phyloP scores from a whole-genome alignment of 2,888 invertebrate species.

The Cantharis flavilabris region DNA sequence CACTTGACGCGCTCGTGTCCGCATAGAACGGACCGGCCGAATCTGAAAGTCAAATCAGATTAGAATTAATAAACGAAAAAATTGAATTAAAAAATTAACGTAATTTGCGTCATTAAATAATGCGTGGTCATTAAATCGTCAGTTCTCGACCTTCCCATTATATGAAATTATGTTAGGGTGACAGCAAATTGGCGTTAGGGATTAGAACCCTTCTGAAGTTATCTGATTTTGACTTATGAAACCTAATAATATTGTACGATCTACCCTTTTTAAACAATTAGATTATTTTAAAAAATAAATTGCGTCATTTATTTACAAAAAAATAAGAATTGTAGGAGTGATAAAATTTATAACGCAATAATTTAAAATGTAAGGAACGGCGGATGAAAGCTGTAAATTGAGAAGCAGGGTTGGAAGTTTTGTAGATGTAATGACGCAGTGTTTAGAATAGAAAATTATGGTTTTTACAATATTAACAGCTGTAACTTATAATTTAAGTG shows the following conservation, averaged over 20 bases:
- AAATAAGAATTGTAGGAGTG: background rate
- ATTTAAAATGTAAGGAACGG: background rate
- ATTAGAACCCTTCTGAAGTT: constrained; percentile 10
- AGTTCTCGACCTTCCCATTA: constrained; percentile 14
- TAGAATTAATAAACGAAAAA: background rate
- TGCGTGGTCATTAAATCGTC: constrained; percentile 14
- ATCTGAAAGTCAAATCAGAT: background rate
- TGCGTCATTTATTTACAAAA: background rate
- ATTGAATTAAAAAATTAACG: constrained; percentile 8
- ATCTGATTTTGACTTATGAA: constrained; percentile 2
- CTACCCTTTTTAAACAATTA: background rate
- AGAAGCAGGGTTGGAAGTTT: background rate
- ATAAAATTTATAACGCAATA: background rate
- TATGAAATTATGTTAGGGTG: constrained; percentile 10
- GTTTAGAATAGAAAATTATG: background rate
- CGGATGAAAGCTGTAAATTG: background rate
- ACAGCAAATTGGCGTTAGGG: constrained; percentile 15
- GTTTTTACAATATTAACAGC: background rate
- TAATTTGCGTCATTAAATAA: constrained; percentile 7
- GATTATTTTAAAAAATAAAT: background rate
- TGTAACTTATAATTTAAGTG: background rate
- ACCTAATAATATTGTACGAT: background rate
- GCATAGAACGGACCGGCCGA: background rate
- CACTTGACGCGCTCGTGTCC: background rate
- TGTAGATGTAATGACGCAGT: background rate